Percentiles rank a stretch among this genome's conserved stretches.
phyloP scores from a whole-genome alignment of 2,888 invertebrate genomes.

The Ennomos quercinarius region DNA sequence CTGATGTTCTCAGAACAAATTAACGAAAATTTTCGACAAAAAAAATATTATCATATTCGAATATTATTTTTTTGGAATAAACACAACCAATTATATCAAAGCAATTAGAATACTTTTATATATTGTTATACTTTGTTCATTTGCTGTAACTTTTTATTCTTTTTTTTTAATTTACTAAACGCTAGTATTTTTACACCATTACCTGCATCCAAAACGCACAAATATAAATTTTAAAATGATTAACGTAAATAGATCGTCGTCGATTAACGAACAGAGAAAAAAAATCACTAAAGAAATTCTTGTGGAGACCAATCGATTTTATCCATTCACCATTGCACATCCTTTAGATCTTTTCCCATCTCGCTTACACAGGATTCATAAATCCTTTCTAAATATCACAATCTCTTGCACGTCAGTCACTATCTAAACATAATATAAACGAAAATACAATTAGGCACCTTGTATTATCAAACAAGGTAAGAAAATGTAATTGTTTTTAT shows the following conservation, averaged over 20 bases:
- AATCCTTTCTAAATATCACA: constrained; percentile 74
- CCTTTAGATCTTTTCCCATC: constrained; percentile 43
- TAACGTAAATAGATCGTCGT: background rate
- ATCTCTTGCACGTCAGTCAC: constrained; percentile 74
- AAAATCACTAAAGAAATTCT: constrained; percentile 10
- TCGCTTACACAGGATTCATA: constrained; percentile 44
- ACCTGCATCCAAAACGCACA: too few relatives aligned
- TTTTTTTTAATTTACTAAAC: too few relatives aligned
- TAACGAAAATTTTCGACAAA: background rate
- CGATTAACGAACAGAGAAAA: background rate
- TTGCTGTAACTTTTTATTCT: too few relatives aligned
- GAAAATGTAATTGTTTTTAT: too few relatives aligned
- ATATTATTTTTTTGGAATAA: too few relatives aligned
- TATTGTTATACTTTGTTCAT: too few relatives aligned
- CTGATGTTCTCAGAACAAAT: constrained; percentile 16
- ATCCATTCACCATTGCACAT: constrained; percentile 23
- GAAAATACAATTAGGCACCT: constrained; percentile 18
- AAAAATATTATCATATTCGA: background rate
- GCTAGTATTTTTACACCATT: too few relatives aligned
- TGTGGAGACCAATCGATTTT: constrained; percentile 4
- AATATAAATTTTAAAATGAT: too few relatives aligned
- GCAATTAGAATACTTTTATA: too few relatives aligned
- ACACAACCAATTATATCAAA: too few relatives aligned
- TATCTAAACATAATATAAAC: constrained; percentile 26
- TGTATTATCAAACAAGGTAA: too few relatives aligned